Conservation (phyloP, 2,797 vertebrate genomes). For the Spinus pinus region DNA sequence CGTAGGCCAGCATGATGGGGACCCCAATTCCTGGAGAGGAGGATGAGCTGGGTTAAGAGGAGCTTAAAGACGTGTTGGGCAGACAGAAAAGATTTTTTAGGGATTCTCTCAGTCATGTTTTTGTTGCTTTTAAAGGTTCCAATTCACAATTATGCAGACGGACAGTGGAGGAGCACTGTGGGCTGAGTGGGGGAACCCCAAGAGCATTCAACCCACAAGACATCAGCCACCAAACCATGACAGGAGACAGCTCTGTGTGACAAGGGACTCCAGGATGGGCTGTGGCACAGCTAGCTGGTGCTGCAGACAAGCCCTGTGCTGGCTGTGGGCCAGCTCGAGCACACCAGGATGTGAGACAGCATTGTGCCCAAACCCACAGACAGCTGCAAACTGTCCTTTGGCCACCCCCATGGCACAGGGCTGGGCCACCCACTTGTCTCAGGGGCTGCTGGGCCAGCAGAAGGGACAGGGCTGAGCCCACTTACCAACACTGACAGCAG, state of each 20-base stretch:
- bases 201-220: neutral
- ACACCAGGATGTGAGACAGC: neutral
- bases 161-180: neutral
- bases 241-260: neutral
- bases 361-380: neutral
- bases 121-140: neutral
- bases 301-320: neutral
- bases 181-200: neutral
- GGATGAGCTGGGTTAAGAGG: neutral
- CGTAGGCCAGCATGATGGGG: slow-evolving; percentile 98
- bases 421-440: neutral
- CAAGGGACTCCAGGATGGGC: neutral
- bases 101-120: neutral
- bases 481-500: slow-evolving; percentile 98
- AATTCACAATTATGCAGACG: neutral
- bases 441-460: neutral
- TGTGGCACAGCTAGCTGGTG: neutral
- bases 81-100: neutral
- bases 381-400: neutral
- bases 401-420: neutral
- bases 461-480: neutral
- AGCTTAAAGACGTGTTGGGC: neutral
- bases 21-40: slow-evolving; percentile 89
- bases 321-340: neutral
- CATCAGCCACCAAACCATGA: neutral